Evolutionary conservation across 2,888 invertebrate species (phyloP).

Genomic region (Boloria selene): DNA sequence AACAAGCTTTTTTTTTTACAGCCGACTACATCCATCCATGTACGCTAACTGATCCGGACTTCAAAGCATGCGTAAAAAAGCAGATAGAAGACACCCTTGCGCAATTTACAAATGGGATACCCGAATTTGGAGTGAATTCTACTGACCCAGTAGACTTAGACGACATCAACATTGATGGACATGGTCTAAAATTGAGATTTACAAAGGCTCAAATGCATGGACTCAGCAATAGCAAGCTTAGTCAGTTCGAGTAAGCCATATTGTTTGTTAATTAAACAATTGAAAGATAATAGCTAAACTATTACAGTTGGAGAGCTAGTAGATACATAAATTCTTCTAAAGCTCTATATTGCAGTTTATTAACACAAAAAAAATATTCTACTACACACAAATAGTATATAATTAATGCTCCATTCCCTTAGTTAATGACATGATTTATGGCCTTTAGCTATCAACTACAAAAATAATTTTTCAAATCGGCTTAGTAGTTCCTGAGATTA

Average conservation of each 20-base stretch:
- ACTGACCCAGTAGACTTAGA: constrained; percentile 66
- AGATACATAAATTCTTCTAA: no score
- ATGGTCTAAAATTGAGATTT: constrained; percentile 63
- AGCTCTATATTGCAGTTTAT: no score
- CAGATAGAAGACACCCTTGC: constrained; percentile 60
- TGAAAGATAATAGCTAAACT: no score
- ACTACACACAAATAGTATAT: no score
- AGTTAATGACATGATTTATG: no score
- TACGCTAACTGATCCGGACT: constrained; percentile 48
- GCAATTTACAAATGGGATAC: constrained; percentile 66
- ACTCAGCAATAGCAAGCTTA: constrained; percentile 54
- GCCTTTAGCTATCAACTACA: no score
- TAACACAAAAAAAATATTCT: no score
- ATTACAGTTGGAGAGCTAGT: no score
- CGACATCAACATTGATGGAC: constrained; percentile 66
- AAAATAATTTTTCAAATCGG: no score
- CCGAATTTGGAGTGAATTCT: constrained; percentile 63
- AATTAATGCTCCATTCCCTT: no score
- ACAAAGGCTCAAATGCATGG: constrained; percentile 62
- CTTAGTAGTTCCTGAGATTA: no score
- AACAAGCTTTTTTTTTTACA: constrained; percentile 49
- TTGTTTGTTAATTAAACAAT: not conserved
- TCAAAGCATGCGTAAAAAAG: constrained; percentile 57
- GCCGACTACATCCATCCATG: constrained; percentile 69
- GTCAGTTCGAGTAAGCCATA: constrained; percentile 61